phyloP scores from a whole-genome alignment of 2,888 invertebrate genomes.

The Ennomos quercinarius region DNA sequence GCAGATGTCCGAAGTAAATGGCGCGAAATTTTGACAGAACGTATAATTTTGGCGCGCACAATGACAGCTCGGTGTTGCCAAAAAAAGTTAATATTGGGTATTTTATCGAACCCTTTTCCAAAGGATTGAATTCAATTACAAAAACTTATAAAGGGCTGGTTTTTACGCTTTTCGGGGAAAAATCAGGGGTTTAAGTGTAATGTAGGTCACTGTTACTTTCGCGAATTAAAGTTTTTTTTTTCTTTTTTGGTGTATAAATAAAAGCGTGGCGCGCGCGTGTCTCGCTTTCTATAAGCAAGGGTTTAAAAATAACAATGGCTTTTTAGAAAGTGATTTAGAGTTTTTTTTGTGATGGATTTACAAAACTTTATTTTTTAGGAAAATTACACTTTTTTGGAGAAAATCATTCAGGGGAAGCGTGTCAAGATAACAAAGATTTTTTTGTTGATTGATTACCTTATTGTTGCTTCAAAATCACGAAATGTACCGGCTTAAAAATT shows the following conservation, averaged over 20 bases:
- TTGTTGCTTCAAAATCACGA: slow-evolving; percentile 47
- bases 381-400: slow-evolving; percentile 56
- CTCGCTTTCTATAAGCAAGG: slow-evolving; percentile 70
- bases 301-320: slow-evolving; percentile 78
- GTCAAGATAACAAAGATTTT: slow-evolving; percentile 56
- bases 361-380: slow-evolving; percentile 64
- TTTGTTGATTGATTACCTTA: slow-evolving; percentile 67
- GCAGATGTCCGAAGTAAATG: slow-evolving; percentile 82
- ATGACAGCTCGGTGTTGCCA: slow-evolving; percentile 64
- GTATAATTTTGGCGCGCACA: slow-evolving; percentile 76
- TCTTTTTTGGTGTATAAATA: slow-evolving; percentile 54
- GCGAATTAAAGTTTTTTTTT: slow-evolving; percentile 69
- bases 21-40: slow-evolving; percentile 84
- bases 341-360: slow-evolving; percentile 61
- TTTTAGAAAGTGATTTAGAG: slow-evolving; percentile 81
- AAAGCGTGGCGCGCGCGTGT: slow-evolving; percentile 75
- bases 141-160: slow-evolving; percentile 72
- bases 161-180: slow-evolving; percentile 75
- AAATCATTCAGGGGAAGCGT: slow-evolving; percentile 56
- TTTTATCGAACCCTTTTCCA: slow-evolving; percentile 82
- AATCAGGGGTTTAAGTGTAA: slow-evolving; percentile 64
- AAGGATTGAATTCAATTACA: slow-evolving; percentile 84
- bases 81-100: slow-evolving; percentile 72
- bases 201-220: slow-evolving; percentile 77
- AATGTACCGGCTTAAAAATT: neutral